phyloP scores from a whole-genome alignment of 2,113 vertebrate genomes.

The Clupea harengus region DNA sequence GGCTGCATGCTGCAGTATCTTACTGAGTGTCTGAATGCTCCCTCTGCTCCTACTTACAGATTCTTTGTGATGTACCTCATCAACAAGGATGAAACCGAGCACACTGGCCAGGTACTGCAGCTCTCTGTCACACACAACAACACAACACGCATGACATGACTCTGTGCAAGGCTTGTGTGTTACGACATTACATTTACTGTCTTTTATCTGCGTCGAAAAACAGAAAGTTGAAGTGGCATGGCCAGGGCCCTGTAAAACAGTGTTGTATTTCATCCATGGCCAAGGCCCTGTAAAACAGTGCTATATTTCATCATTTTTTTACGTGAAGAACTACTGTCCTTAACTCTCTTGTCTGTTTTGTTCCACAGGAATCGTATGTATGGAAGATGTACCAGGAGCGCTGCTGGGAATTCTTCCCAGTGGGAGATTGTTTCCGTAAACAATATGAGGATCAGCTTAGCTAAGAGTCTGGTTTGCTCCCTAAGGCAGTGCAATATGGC shows the following conservation, averaged over 20 bases:
- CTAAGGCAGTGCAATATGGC: background rate
- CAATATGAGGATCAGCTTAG: slow-evolving; percentile 73
- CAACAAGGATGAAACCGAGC: slow-evolving; percentile 75
- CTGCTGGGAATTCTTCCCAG: slow-evolving; percentile 77
- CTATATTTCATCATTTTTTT: background rate
- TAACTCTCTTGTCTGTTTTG: slow-evolving; percentile 35
- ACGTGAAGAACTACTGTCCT: background rate
- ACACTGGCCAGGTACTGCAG: slow-evolving; percentile 68
- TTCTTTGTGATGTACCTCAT: slow-evolving; percentile 77
- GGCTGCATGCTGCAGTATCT: background rate
- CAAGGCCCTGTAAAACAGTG: background rate
- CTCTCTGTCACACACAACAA: background rate
- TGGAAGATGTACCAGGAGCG: slow-evolving; percentile 79
- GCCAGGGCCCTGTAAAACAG: background rate
- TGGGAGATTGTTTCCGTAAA: slow-evolving; percentile 77
- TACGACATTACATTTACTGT: background rate
- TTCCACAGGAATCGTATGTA: slow-evolving; percentile 70
- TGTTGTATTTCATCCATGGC: background rate
- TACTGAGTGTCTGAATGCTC: background rate
- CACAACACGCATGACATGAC: background rate
- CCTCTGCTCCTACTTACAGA: slow-evolving; percentile 51
- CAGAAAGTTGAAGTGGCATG: background rate
- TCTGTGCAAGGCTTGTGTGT: background rate
- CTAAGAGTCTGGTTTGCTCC: slow-evolving; percentile 41
- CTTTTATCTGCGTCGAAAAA: background rate